Evolutionary conservation across 2,888 invertebrate species (phyloP).

Genomic region (Tuta absoluta): DNA sequence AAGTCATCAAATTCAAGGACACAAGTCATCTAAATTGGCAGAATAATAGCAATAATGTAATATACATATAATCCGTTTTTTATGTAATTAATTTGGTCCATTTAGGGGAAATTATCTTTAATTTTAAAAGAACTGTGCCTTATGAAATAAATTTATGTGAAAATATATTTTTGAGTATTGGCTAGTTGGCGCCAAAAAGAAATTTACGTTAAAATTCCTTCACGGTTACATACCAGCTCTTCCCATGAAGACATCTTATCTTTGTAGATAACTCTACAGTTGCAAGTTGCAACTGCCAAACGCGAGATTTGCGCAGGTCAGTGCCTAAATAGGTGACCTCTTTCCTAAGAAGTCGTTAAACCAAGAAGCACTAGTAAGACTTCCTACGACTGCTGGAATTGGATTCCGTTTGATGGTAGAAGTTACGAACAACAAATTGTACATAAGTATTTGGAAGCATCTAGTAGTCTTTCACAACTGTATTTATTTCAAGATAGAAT

Average conservation of each 20-base stretch:
- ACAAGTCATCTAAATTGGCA: no score
- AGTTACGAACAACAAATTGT: background rate
- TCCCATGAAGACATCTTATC: background rate
- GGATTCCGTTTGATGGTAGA: slow-evolving; percentile 5
- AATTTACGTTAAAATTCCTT: no score
- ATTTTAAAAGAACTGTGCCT: no score
- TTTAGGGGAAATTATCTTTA: no score
- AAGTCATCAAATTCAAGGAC: no score
- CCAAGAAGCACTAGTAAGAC: slow-evolving; percentile 8
- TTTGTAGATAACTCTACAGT: background rate
- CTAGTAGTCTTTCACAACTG: background rate
- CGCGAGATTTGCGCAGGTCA: slow-evolving; percentile 11
- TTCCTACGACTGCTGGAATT: background rate
- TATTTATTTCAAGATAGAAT: no score
- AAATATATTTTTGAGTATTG: no score
- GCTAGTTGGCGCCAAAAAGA: no score
- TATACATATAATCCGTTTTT: no score
- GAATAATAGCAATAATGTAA: no score
- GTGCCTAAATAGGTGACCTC: slow-evolving; percentile 20
- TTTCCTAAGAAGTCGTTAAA: slow-evolving; percentile 17
- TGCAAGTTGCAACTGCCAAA: slow-evolving; percentile 18
- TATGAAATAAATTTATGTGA: no score
- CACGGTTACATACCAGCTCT: background rate
- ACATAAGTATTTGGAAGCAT: background rate
- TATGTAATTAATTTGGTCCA: no score